Percentiles rank a stretch among this genome's conserved stretches.
These are phyloP conservation scores for Lucilia sericata DNA, from an alignment of 1,140 invertebrate genomes.

Conservation along the genomic window DNA sequence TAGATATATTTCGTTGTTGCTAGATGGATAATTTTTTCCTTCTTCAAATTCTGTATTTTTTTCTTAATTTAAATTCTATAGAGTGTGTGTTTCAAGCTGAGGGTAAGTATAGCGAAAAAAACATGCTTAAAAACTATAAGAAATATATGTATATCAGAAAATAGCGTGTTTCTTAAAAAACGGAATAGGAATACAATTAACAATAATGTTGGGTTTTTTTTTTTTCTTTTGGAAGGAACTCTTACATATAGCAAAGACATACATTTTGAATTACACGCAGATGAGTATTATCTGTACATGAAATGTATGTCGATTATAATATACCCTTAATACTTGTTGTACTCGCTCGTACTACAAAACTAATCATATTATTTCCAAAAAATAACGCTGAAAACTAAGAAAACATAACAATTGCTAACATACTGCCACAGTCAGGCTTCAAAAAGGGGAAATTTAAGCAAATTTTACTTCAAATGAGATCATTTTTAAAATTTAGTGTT, in stretches of 20 bases:
- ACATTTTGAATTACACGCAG: slow-evolving; percentile 1
- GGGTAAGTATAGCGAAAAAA: neutral
- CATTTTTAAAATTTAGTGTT: no score
- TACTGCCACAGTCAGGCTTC: no score
- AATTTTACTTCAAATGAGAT: no score
- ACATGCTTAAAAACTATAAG: neutral
- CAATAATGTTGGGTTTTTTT: neutral
- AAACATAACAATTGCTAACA: no score
- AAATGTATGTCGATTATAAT: no score
- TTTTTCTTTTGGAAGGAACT: neutral
- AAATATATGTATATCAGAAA: neutral
- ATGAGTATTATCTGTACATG: neutral
- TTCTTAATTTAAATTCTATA: slow-evolving; percentile 18
- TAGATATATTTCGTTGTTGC: slow-evolving; percentile 5
- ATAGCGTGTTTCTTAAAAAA: slow-evolving; percentile 10
- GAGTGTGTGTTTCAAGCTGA: neutral
- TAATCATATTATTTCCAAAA: no score
- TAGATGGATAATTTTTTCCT: neutral
- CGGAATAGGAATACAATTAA: neutral
- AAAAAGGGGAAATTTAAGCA: no score
- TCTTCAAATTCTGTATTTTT: neutral
- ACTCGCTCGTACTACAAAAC: no score
- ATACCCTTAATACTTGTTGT: no score
- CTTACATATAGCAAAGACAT: neutral
- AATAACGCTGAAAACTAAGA: no score